phyloP scores from a whole-genome alignment of 2,888 invertebrate species.

The Neoascia interrupta region DNA sequence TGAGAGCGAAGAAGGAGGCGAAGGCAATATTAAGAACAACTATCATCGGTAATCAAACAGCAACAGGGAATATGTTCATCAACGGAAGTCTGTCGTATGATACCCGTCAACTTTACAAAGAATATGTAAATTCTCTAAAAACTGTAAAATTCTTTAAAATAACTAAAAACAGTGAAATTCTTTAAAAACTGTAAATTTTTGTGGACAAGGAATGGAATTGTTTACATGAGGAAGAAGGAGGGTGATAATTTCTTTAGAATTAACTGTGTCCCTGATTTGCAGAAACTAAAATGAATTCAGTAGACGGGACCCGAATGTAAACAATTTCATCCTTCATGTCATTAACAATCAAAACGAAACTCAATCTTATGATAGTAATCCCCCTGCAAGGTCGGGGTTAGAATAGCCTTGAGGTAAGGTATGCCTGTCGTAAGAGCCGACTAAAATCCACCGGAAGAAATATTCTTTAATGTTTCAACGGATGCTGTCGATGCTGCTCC shows the following conservation, averaged over 20 bases:
- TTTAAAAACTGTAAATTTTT: constrained; percentile 14
- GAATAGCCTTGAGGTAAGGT: no score
- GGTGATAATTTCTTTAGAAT: constrained; percentile 8
- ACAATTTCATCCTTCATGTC: background rate
- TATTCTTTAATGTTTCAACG: no score
- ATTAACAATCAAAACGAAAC: constrained; percentile 1
- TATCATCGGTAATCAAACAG: constrained; percentile 15
- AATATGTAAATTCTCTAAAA: no score
- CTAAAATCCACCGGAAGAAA: no score
- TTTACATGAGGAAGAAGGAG: no score
- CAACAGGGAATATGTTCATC: constrained; percentile 3
- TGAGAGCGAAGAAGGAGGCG: background rate
- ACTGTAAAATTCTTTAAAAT: no score
- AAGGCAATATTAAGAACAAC: constrained; percentile 9
- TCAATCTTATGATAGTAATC: no score
- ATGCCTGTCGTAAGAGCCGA: no score
- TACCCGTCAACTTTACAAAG: constrained; percentile 1
- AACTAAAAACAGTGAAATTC: no score
- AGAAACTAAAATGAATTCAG: background rate
- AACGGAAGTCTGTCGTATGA: constrained; percentile 13
- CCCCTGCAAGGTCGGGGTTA: no score
- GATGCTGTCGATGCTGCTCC: no score
- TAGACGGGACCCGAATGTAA: background rate
- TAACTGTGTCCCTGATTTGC: background rate
- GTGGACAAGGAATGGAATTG: constrained; percentile 13